phyloP scores from a whole-genome alignment of 2,113 vertebrate genomes.

The Oxyura jamaicensis region DNA sequence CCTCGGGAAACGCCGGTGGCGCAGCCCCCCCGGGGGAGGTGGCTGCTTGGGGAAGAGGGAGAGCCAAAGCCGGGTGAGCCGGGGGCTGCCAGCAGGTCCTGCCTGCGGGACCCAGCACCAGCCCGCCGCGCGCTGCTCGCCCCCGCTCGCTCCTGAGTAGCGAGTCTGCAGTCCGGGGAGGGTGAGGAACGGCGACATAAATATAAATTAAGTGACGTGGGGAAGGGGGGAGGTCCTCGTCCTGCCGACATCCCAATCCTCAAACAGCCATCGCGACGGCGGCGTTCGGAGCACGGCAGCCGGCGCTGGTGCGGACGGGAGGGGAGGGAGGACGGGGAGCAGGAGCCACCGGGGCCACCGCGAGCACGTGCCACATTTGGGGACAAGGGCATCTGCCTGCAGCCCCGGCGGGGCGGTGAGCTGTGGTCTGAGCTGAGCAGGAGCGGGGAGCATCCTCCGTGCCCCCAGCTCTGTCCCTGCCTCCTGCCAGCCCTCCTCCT shows the following conservation, averaged over 20 bases:
- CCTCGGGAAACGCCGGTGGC: fast-evolving
- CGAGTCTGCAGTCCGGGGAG: background rate
- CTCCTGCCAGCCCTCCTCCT: background rate
- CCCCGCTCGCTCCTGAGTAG: background rate
- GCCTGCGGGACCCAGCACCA: background rate
- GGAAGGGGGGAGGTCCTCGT: background rate
- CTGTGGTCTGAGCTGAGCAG: background rate
- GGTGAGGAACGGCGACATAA: background rate
- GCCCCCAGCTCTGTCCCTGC: background rate
- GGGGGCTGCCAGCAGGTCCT: background rate
- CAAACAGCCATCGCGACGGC: fast-evolving
- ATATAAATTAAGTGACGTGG: background rate
- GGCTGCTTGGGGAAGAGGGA: background rate
- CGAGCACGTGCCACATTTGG: fast-evolving
- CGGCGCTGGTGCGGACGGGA: background rate
- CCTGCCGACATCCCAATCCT: background rate
- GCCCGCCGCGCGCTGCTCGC: background rate
- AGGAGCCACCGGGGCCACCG: background rate
- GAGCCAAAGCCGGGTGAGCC: background rate
- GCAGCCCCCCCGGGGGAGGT: background rate
- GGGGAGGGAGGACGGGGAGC: too few relatives aligned
- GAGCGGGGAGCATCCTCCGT: background rate
- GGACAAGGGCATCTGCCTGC: background rate
- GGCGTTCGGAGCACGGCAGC: background rate
- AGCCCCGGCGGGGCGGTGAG: background rate